phyloP scores from a whole-genome alignment of 2,797 vertebrate genomes.

The Telmatherina bonti region DNA sequence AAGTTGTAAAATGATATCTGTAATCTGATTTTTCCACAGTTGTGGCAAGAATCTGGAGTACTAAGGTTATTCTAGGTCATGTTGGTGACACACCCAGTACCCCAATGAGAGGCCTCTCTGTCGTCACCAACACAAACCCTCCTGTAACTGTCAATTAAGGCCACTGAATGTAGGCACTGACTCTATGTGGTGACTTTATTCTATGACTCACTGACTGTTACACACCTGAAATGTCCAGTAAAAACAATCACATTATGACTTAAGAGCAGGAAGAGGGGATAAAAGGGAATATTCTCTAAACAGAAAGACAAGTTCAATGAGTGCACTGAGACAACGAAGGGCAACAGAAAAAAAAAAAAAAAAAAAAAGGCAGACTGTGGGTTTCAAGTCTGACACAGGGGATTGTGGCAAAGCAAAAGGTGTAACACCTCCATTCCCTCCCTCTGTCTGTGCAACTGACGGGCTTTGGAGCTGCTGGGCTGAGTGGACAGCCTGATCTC shows the following conservation, averaged over 20 bases:
- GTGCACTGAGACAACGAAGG: constrained; percentile 33
- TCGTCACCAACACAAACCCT: constrained; percentile 48
- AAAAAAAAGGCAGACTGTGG: constrained; percentile 33
- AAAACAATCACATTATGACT: constrained; percentile 43
- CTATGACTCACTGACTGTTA: constrained; percentile 59
- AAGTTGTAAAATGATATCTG: constrained; percentile 41
- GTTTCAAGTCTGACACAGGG: constrained; percentile 55
- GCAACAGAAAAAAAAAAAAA: not conserved
- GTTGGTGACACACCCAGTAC: constrained; percentile 62
- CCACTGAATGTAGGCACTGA: constrained; percentile 42
- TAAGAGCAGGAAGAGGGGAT: constrained; percentile 24
- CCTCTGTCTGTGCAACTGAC: constrained; percentile 46
- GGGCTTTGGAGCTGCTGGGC: constrained; percentile 43
- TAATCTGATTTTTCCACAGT: constrained; percentile 28
- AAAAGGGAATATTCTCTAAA: constrained; percentile 22
- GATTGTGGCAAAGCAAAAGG: constrained; percentile 55
- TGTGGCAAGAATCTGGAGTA: constrained; percentile 26
- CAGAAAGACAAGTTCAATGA: constrained; percentile 19
- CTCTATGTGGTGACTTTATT: constrained; percentile 52
- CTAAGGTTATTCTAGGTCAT: constrained; percentile 64
- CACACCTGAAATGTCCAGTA: constrained; percentile 62
- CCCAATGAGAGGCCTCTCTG: constrained; percentile 69
- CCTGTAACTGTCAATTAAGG: constrained; percentile 64
- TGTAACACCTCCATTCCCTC: constrained; percentile 42
- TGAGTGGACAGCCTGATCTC: constrained; percentile 44